Base-by-base conservation (phyloP, 2,888 invertebrate species). In the Luperina testacea region DNA sequence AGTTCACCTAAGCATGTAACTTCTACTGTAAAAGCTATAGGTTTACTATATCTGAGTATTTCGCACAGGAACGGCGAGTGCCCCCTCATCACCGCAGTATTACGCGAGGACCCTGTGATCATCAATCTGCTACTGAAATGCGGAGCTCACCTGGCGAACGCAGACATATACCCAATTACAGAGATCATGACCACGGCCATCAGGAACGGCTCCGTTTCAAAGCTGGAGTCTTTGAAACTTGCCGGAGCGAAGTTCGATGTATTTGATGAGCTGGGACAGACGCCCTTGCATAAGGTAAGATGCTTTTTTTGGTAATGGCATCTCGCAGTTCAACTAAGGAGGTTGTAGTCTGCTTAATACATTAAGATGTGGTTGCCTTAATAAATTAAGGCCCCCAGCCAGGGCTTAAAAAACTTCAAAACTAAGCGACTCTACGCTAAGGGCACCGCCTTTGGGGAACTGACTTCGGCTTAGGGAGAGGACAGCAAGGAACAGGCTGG, bases 91-190 rank as follows among this genome's bases (percentile, higher is more conserved):
- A 98, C 98, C 82, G 98, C 98, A 0, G 97, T 98, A 1, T 95
- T 97, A 65, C 95, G 95, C 65, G 98, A 98, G 89, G 97, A 97
- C 77, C 96, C 97, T 27, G 96, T 97, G 67, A 97, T 98, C 17
- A 98, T 99, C 75, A 94, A 97, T 42, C 87, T 98, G 2, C 95
- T 99, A 0, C 94, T 97, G 20, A 97, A 97, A 88, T 98, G 98
- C 87, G 99, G 99, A 0, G 98, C 98, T 2, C 98, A 98, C 89
- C 92, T 98, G 42, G 97, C 97, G 1, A 97, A 97, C 15, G 97
- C 97, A 0, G 96, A 96, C 82, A 94, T 97, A 0, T 95, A 97
- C 51, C 94, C 97, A 1, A 93, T 98, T 0, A 98, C 98, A 0
- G 98, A 98, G 85, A 97, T 98, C 88, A 94, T 98, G 75, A 98